Percentiles rank a stretch among this genome's conserved stretches.
These are phyloP conservation scores for Hesperophylax magnus DNA, from an alignment of 1,140 invertebrate genomes.

Conservation along the genomic window DNA sequence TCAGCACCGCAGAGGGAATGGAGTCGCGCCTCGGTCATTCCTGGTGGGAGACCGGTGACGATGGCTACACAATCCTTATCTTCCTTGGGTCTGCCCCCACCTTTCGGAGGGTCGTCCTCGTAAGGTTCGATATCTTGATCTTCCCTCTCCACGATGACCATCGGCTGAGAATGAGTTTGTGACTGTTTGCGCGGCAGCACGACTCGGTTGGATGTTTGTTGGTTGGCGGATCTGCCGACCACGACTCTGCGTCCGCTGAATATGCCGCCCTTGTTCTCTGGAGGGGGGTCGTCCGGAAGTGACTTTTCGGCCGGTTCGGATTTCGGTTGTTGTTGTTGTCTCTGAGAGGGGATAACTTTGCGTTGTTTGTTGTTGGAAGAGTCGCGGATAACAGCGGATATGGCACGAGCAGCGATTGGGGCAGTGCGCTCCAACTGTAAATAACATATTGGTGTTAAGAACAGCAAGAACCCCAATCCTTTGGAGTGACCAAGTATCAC, in stretches of 20 bases:
- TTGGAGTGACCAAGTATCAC: too few species aligned
- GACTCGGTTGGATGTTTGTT: background rate
- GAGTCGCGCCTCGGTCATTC: constrained; percentile 53
- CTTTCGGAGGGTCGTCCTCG: constrained; percentile 8
- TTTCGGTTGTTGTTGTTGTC: background rate
- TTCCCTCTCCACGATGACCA: constrained; percentile 50
- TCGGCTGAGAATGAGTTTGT: constrained; percentile 23
- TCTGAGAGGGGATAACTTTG: constrained; percentile 41
- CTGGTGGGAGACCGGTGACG: constrained; percentile 51
- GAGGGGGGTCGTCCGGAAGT: too few species aligned
- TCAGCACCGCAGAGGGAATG: constrained; percentile 54
- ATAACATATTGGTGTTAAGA: background rate
- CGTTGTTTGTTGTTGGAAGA: constrained; percentile 35
- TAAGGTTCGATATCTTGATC: constrained; percentile 27
- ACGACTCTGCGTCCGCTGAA: constrained; percentile 48
- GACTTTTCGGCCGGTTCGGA: constrained; percentile 20
- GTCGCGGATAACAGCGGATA: constrained; percentile 49
- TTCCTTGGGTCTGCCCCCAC: background rate
- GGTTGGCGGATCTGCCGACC: background rate
- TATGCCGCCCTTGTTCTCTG: constrained; percentile 25
- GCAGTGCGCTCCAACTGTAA: constrained; percentile 53
- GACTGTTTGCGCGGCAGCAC: constrained; percentile 39
- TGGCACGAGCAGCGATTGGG: constrained; percentile 50
- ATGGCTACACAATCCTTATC: constrained; percentile 33
- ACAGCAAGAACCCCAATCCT: too few species aligned